phyloP scores from a whole-genome alignment of 2,797 vertebrate species.

The Muscicapa comitata region DNA sequence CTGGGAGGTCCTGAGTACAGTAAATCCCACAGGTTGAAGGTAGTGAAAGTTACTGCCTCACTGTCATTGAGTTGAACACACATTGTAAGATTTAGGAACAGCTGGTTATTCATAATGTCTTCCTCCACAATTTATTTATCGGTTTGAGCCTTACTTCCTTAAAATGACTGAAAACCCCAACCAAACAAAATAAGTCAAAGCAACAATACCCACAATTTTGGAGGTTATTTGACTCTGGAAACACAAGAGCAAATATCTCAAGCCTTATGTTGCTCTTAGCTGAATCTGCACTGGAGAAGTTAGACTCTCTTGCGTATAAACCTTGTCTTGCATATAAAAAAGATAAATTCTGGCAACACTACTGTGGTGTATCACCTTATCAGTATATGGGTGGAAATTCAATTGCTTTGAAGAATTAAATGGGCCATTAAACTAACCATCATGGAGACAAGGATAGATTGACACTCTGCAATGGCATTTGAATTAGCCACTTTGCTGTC shows the following conservation, averaged over 20 bases:
- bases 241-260: neutral
- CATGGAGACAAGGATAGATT: conserved; percentile 26
- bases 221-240: neutral
- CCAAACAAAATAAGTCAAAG: neutral
- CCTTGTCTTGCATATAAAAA: neutral
- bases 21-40: neutral
- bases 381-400: conserved; percentile 24
- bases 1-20: neutral
- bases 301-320: neutral
- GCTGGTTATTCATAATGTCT: neutral
- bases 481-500: conserved; percentile 28
- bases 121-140: neutral
- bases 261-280: neutral
- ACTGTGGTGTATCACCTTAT: neutral
- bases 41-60: neutral
- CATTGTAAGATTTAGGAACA: neutral
- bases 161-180: neutral
- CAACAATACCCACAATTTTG: neutral
- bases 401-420: conserved; percentile 59
- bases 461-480: conserved; percentile 28
- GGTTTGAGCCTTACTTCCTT: neutral
- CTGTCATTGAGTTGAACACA: neutral
- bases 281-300: neutral
- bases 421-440: conserved; percentile 4
- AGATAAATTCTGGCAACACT: neutral